These are phyloP conservation scores for Glyphotaelius pellucidus DNA, from an alignment of 2,888 invertebrate genomes.

Conservation along the genomic window DNA sequence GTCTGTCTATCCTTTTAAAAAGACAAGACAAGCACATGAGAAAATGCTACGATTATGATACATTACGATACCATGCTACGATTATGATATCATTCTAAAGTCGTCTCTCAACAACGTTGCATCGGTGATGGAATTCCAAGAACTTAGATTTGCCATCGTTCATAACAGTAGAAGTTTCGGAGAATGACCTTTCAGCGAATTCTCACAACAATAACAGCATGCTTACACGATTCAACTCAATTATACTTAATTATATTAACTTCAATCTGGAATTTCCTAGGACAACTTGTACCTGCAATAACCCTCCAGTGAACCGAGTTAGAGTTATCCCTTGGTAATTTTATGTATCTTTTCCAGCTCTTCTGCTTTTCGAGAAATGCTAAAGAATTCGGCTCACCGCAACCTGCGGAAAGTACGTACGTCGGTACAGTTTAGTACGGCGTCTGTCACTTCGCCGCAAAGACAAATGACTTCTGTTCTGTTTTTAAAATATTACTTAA, in stretches of 20 bases:
- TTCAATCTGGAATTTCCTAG: neutral
- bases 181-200: too few relatives aligned
- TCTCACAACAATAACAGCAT: neutral
- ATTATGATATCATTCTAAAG: too few relatives aligned
- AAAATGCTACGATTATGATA: neutral
- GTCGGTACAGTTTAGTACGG: neutral
- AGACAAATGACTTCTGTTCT: constrained; percentile 31
- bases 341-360: neutral
- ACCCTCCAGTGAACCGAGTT: neutral
- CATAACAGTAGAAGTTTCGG: neutral
- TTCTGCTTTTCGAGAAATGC: neutral
- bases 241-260: too few relatives aligned
- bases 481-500: constrained; percentile 43
- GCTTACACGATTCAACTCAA: neutral
- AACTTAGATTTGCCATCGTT: neutral
- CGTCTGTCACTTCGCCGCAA: constrained; percentile 24
- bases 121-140: neutral
- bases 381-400: neutral
- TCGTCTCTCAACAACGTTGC: too few relatives aligned
- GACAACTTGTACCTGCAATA: neutral
- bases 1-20: neutral
- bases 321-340: neutral
- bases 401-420: neutral
- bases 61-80: too few relatives aligned
- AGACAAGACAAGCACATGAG: neutral